phyloP scores from a whole-genome alignment of 1,140 invertebrate species.

The Brachionus paranguensis region DNA sequence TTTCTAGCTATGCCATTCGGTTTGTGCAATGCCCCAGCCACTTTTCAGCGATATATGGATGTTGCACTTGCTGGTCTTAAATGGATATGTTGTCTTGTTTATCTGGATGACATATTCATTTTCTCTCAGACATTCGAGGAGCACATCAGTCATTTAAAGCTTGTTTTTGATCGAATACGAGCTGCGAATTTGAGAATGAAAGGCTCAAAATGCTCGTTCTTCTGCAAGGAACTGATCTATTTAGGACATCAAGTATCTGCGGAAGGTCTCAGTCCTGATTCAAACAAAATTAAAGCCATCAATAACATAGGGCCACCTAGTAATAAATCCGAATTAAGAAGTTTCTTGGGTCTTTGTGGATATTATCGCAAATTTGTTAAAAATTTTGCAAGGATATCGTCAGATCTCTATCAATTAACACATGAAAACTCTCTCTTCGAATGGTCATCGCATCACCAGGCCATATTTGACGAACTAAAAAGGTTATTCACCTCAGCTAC shows the following conservation, averaged over 20 bases:
- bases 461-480: no score
- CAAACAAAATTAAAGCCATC: slow-evolving; percentile 32
- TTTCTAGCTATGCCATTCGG: slow-evolving; percentile 54
- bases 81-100: no score
- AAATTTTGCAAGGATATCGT: slow-evolving; percentile 41
- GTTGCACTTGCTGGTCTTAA: no score
- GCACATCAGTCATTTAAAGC: slow-evolving; percentile 47
- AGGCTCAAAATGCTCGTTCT: slow-evolving; percentile 54
- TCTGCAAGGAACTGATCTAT: slow-evolving; percentile 47
- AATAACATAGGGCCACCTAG: slow-evolving; percentile 36
- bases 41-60: no score
- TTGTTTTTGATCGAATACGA: slow-evolving; percentile 48
- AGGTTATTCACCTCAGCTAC: no score
- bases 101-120: no score
- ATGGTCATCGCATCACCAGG: slow-evolving; percentile 40
- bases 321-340: slow-evolving; percentile 40
- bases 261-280: slow-evolving; percentile 36
- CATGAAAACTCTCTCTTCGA: slow-evolving; percentile 41
- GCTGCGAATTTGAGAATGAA: slow-evolving; percentile 55
- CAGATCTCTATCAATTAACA: slow-evolving; percentile 42
- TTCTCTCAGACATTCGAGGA: no score
- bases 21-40: slow-evolving; percentile 46
- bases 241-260: slow-evolving; percentile 46
- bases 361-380: slow-evolving; percentile 43
- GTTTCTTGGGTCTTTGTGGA: slow-evolving; percentile 41